Percentiles rank a stretch among this genome's conserved stretches.
These are phyloP conservation scores for Limanda limanda DNA, from an alignment of 2,113 vertebrate genomes.

Conservation along the genomic window DNA sequence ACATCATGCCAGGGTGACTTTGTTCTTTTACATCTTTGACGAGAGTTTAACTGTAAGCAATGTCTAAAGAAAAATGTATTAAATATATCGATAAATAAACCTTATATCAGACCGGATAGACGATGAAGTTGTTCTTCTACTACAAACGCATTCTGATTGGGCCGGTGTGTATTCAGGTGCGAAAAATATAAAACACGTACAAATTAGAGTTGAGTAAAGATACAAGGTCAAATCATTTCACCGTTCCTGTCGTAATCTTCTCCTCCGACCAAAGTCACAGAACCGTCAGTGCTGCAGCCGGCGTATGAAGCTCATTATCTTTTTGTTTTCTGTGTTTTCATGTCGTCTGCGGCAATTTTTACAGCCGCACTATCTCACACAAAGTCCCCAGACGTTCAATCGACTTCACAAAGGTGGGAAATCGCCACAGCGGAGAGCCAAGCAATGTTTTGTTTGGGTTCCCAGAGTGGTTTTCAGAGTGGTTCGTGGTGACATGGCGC, in stretches of 20 bases:
- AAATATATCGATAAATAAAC: no score
- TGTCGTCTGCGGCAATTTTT: conserved; percentile 21
- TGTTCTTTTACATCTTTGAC: no score
- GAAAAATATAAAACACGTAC: not conserved
- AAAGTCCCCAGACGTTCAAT: conserved; percentile 32
- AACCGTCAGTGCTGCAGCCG: not conserved
- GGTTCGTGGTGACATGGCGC: conserved; percentile 24
- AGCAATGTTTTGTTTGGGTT: conserved; percentile 48
- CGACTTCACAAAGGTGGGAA: conserved; percentile 33
- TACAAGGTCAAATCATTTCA: no score
- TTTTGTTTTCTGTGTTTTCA: conserved; percentile 16
- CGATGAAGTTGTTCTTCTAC: no score
- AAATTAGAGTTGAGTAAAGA: not conserved
- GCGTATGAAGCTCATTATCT: not conserved
- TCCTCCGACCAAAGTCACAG: conserved; percentile 26
- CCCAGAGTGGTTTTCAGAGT: conserved; percentile 48
- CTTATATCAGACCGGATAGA: no score
- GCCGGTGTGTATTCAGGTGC: no score
- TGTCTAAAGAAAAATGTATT: no score
- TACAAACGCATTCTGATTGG: no score
- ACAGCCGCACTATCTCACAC: conserved; percentile 14
- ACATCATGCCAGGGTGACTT: no score
- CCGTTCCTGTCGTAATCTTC: no score
- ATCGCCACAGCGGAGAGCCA: conserved; percentile 21
- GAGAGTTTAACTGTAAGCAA: no score